Conservation (phyloP, 2,113 vertebrate species). For the Psephotus haematonotus region DNA sequence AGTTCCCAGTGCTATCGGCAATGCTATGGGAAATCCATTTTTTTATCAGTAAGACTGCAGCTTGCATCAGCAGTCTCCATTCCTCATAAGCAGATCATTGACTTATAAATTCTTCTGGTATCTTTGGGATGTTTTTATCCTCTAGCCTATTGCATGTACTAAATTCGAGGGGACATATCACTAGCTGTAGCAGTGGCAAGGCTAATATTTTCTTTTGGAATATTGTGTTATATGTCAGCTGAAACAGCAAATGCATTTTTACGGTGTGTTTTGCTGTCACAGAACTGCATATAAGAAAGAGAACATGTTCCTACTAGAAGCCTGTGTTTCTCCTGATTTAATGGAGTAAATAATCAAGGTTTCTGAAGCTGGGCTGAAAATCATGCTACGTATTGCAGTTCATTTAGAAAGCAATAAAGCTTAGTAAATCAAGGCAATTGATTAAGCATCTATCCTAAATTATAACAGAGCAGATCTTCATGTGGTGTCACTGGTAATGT, state of each 20-base stretch:
- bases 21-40: conserved; percentile 56
- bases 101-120: conserved; percentile 46
- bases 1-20: conserved; percentile 22
- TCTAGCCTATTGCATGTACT: not conserved
- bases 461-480: not conserved
- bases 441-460: conserved; percentile 32
- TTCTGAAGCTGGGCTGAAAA: not conserved
- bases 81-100: conserved; percentile 49
- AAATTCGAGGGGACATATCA: conserved; percentile 34
- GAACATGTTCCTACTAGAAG: not conserved
- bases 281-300: conserved; percentile 5
- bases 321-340: not conserved
- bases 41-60: conserved; percentile 53
- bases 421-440: conserved; percentile 15
- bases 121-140: not conserved
- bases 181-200: conserved; percentile 16
- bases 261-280: conserved; percentile 39
- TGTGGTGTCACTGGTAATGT: not conserved
- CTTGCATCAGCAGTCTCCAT: conserved; percentile 44
- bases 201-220: conserved; percentile 27
- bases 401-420: conserved; percentile 9
- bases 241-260: conserved; percentile 27
- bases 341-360: conserved; percentile 18
- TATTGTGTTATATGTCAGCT: conserved; percentile 17
- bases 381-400: not conserved